Conservation (phyloP, 2,888 invertebrate species). For the Eupithecia tripunctaria region DNA sequence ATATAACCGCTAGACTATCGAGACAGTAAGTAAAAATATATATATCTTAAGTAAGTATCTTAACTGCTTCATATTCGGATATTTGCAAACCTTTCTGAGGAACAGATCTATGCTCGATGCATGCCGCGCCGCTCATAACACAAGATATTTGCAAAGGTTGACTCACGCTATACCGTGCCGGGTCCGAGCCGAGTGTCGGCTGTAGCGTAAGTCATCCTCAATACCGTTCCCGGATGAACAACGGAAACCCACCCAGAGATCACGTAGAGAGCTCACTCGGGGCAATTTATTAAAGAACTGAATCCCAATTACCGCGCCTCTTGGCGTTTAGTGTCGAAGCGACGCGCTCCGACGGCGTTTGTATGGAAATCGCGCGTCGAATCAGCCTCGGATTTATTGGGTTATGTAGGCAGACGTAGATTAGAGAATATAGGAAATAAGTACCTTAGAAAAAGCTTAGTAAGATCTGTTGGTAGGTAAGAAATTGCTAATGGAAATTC, state of each 20-base stretch:
- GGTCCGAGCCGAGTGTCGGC: too few species aligned
- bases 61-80: too few species aligned
- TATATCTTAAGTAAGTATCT: too few species aligned
- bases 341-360: slow-evolving; percentile 46
- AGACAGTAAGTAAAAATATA: too few species aligned
- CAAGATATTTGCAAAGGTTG: too few species aligned
- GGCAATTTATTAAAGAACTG: slow-evolving; percentile 80
- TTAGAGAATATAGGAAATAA: neutral
- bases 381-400: slow-evolving; percentile 28
- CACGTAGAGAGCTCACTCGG: slow-evolving; percentile 45
- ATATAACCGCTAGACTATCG: too few species aligned
- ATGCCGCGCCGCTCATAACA: too few species aligned
- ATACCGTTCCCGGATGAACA: slow-evolving; percentile 30
- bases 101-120: too few species aligned
- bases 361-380: slow-evolving; percentile 26
- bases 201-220: too few species aligned
- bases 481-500: neutral
- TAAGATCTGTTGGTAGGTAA: neutral
- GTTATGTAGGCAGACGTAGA: neutral
- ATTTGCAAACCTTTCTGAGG: too few species aligned
- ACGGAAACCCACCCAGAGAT: slow-evolving; percentile 53
- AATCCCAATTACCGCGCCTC: slow-evolving; percentile 74
- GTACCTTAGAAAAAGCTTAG: neutral
- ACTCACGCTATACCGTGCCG: too few species aligned
- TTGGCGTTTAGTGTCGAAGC: slow-evolving; percentile 72